These are phyloP conservation scores for Lepidostoma basale DNA, from an alignment of 1,140 invertebrate genomes.

Conservation along the genomic window DNA sequence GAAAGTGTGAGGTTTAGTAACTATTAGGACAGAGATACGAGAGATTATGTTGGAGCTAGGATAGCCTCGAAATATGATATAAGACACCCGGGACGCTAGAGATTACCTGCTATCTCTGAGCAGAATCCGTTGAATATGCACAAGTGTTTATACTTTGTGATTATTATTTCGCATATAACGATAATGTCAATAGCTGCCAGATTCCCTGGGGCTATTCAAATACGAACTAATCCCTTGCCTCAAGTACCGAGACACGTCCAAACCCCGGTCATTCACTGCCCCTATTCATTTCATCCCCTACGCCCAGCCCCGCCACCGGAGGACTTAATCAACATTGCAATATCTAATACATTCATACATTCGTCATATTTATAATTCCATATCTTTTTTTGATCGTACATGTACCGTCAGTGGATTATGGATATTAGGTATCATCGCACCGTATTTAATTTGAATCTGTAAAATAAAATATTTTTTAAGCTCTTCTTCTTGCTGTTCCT, in stretches of 20 bases:
- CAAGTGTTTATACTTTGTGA: slow-evolving; percentile 35
- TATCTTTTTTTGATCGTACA: too few relatives aligned
- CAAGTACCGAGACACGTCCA: slow-evolving; percentile 36
- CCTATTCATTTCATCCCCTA: background rate
- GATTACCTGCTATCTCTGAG: slow-evolving; percentile 9
- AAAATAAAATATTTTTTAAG: too few relatives aligned
- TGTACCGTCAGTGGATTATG: too few relatives aligned
- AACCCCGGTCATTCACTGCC: slow-evolving; percentile 7
- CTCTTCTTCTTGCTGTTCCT: too few relatives aligned
- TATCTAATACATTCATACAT: background rate
- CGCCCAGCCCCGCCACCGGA: slow-evolving; percentile 3
- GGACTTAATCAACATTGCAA: slow-evolving; percentile 36
- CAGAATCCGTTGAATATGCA: slow-evolving; percentile 33
- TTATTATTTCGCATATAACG: slow-evolving; percentile 35
- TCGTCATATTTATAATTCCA: too few relatives aligned
- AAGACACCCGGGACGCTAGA: background rate
- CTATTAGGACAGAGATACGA: too few relatives aligned
- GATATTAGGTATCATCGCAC: too few relatives aligned
- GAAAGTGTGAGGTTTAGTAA: too few relatives aligned
- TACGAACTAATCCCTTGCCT: slow-evolving; percentile 40
- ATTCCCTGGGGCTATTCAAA: slow-evolving; percentile 43
- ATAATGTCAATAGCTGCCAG: slow-evolving; percentile 38
- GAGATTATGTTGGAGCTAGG: too few relatives aligned
- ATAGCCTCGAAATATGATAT: too few relatives aligned
- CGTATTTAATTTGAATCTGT: too few relatives aligned